Base-by-base conservation (phyloP, 2,113 vertebrate genomes). In the Lethenteron camtschaticum region DNA sequence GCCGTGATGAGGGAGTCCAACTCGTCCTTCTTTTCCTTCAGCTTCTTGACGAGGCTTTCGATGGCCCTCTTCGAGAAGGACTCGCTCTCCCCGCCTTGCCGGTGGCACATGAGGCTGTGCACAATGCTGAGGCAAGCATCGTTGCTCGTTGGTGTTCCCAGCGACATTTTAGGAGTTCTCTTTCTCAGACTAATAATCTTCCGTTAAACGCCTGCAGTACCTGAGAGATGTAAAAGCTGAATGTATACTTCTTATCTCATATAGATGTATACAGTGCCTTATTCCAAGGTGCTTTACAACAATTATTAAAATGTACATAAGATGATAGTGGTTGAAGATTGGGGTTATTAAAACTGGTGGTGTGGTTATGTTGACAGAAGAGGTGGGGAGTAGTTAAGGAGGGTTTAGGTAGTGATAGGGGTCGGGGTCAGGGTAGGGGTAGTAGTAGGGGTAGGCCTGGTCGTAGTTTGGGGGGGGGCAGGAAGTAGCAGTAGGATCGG, bases 41-140 rank as follows among this genome's bases (percentile, higher is more conserved):
- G 78, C 74, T 79, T 80, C 76, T 77, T 79, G 1, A 80, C 74
- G 57, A 86, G 77, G 75, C 84, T 86, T 78, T 85, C 82, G n/a
- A 85, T 85, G 73, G 85, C 85, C 0, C 85, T 75, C 70, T 84
- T 85, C 74, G 85, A 82, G 1, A 82, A 85, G 74, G 80, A 78
- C 73, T 85, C 84, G 16, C 82, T 85, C 75, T 85, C 83, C 1
- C 84, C 84, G 1, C 84, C 85, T 77, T 87, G 85, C 72, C 85
- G 78, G 75, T 87, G 85, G 79, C 85, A 85, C 85, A 87, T 80
- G 70, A 86, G 80, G 75, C 85, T 86, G 79, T 85, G 85, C 74
- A 86, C 85, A 70, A 87, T 82, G 79, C 83, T 85, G 73, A 84
- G 81, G 76, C 84, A 84, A 69, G 83, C 81, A 12, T 85, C 84